A percentile compares a stretch with the other conserved stretches of the same genome.
Evolutionary conservation across 1,140 invertebrate genomes (phyloP).

Genomic region (Chironomus tepperi): DNA sequence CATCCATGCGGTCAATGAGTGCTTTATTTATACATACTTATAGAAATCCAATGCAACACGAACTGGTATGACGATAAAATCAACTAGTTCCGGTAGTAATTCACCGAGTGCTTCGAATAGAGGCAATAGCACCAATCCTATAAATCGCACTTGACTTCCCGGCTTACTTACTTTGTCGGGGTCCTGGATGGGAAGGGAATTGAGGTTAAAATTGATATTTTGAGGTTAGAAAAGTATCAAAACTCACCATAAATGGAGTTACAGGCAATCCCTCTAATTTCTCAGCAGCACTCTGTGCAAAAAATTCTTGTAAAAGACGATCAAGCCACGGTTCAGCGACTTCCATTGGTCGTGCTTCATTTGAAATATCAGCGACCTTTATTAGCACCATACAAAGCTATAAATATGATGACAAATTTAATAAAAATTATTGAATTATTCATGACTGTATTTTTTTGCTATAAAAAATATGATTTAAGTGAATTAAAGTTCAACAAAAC

Average conservation of each 20-base stretch:
- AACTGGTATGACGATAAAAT: constrained; percentile 46
- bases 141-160: constrained; percentile 77
- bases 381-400: constrained; percentile 78
- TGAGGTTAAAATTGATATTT: background rate
- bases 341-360: constrained; percentile 75
- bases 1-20: background rate
- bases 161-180: constrained; percentile 82
- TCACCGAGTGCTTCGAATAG: constrained; percentile 68
- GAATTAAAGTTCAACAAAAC: no score
- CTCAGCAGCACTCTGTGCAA: constrained; percentile 74
- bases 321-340: constrained; percentile 81
- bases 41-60: constrained; percentile 52
- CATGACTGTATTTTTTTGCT: background rate
- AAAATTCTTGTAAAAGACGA: constrained; percentile 67
- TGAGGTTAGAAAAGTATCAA: no score
- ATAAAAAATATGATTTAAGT: background rate
- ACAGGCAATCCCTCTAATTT: constrained; percentile 77
- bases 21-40: constrained; percentile 30
- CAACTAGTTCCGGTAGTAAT: constrained; percentile 55
- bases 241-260: constrained; percentile 65
- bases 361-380: constrained; percentile 81
- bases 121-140: constrained; percentile 72
- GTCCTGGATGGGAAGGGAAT: constrained; percentile 47
- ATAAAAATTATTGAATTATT: background rate
- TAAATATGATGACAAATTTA: constrained; percentile 26